Percentiles rank a stretch among this genome's conserved stretches.
phyloP scores from a whole-genome alignment of 2,888 invertebrate genomes.

The Morpho deidamia region DNA sequence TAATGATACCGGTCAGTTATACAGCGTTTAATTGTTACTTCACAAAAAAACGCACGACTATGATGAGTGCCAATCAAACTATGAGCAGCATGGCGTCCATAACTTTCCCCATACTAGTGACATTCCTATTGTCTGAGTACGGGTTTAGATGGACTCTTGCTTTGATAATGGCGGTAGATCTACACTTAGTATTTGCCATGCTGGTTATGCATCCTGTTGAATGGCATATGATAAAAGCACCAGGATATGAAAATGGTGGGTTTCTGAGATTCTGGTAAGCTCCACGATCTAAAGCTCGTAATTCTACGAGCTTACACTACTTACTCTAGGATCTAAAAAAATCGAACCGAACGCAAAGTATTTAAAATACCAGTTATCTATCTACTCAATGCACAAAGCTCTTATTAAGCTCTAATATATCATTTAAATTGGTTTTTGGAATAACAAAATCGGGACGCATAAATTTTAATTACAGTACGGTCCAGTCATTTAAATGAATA shows the following conservation, averaged over 20 bases:
- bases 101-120: slow-evolving; percentile 81
- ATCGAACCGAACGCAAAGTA: too few relatives aligned
- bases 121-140: slow-evolving; percentile 78
- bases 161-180: slow-evolving; percentile 81
- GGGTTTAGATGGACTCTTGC: slow-evolving; percentile 85
- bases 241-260: slow-evolving; percentile 37
- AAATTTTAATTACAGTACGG: too few relatives aligned
- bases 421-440: too few relatives aligned
- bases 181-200: slow-evolving; percentile 83
- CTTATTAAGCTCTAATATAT: too few relatives aligned
- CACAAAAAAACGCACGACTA: slow-evolving; percentile 81
- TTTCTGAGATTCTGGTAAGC: not conserved
- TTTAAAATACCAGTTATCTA: too few relatives aligned
- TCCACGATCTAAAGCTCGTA: too few relatives aligned
- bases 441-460: too few relatives aligned
- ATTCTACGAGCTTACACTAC: too few relatives aligned
- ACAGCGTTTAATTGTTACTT: slow-evolving; percentile 88
- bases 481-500: too few relatives aligned
- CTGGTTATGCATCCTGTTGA: slow-evolving; percentile 85
- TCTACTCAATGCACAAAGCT: too few relatives aligned
- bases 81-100: slow-evolving; percentile 83
- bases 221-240: slow-evolving; percentile 79
- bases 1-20: slow-evolving; percentile 85
- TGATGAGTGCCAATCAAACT: slow-evolving; percentile 87
- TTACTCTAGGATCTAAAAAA: too few relatives aligned